Conservation (phyloP, 2,113 vertebrate genomes). For the Colius striatus region DNA sequence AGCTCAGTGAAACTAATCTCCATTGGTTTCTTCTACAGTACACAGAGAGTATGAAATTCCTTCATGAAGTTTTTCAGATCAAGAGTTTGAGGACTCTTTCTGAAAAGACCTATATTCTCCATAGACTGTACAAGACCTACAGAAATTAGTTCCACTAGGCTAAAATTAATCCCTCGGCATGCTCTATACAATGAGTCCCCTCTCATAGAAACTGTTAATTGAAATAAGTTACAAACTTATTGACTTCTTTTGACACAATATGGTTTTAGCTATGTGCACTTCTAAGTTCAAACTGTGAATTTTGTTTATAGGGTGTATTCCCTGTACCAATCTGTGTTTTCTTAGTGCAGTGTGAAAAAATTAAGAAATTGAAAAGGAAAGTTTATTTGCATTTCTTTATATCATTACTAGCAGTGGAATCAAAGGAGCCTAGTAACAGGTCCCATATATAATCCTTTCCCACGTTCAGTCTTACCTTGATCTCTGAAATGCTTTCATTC, state of each 20-base stretch:
- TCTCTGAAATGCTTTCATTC: slow-evolving; percentile 25
- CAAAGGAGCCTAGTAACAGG: background rate
- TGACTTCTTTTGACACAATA: background rate
- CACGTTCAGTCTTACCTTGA: slow-evolving; percentile 42
- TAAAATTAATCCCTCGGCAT: background rate
- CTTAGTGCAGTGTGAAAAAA: background rate
- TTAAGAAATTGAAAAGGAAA: background rate
- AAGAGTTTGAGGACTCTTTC: background rate
- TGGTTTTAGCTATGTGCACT: background rate
- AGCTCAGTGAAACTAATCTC: background rate
- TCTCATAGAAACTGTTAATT: background rate
- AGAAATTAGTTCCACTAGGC: background rate
- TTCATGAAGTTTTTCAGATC: background rate
- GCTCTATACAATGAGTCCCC: background rate
- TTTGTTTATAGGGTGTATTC: background rate
- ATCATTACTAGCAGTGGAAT: background rate
- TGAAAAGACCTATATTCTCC: background rate
- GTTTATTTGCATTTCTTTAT: background rate
- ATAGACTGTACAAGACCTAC: background rate
- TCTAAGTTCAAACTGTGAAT: background rate
- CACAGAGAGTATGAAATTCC: background rate
- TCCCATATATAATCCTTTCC: slow-evolving; percentile 17
- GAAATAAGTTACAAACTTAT: background rate
- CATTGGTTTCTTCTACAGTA: background rate
- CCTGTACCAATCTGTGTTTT: background rate